Conservation (phyloP, 2,888 invertebrate species). For the Lordiphosa andalusiaca region DNA sequence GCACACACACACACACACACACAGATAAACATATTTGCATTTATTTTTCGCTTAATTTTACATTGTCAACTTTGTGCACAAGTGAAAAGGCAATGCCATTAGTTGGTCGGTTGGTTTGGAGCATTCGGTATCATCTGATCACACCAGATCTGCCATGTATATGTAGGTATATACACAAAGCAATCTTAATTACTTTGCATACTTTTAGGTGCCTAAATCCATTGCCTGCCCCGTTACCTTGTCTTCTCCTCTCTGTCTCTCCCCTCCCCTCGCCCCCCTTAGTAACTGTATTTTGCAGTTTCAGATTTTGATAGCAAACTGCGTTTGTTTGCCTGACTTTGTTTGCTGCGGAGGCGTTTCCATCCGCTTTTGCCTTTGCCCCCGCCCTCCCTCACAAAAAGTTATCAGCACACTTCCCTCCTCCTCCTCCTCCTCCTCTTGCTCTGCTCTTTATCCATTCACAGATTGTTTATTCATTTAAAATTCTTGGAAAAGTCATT, state of each 20-base stretch:
- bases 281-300: too few species aligned
- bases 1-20: conserved; percentile 4
- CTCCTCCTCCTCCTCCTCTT: background rate
- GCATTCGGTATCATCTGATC: too few species aligned
- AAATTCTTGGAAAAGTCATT: background rate
- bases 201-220: too few species aligned
- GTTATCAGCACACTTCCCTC: conserved; percentile 1
- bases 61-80: too few species aligned
- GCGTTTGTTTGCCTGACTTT: conserved; percentile 2
- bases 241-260: too few species aligned
- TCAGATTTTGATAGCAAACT: background rate
- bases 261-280: too few species aligned
- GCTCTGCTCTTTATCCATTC: background rate
- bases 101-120: too few species aligned
- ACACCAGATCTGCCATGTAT: too few species aligned
- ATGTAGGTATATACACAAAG: too few species aligned
- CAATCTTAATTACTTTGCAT: too few species aligned
- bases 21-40: conserved; percentile 26
- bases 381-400: background rate
- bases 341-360: background rate
- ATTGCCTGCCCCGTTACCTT: too few species aligned
- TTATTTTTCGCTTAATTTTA: conserved; percentile 12
- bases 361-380: background rate
- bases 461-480: conserved; percentile 6
- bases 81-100: too few species aligned